Percentiles rank a stretch among this genome's conserved stretches.
phyloP scores from a whole-genome alignment of 2,113 vertebrate genomes.

The Crocuta crocuta region DNA sequence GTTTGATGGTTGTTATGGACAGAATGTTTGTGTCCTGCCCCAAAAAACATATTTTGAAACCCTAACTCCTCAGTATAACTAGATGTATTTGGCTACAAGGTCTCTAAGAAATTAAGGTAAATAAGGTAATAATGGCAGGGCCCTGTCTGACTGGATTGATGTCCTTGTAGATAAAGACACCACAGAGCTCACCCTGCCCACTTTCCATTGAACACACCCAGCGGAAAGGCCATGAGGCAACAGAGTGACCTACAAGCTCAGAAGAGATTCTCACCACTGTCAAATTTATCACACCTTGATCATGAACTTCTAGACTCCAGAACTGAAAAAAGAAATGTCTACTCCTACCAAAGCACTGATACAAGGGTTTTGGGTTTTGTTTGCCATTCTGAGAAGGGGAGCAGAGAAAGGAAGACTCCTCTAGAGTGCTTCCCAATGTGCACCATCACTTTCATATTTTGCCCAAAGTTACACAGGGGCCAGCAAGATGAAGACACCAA shows the following conservation, averaged over 20 bases:
- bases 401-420: not conserved
- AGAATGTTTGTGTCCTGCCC: not conserved
- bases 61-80: not conserved
- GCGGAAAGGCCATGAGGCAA: not conserved
- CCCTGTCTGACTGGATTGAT: not conserved
- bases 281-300: not conserved
- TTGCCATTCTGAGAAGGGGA: not conserved
- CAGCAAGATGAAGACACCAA: not conserved
- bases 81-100: not conserved
- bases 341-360: not conserved
- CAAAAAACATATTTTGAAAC: not conserved
- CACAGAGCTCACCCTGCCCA: not conserved
- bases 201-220: not conserved
- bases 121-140: not conserved
- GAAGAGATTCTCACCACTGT: not conserved
- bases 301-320: not conserved
- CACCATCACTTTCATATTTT: accelerated
- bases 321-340: not conserved
- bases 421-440: not conserved
- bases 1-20: not conserved
- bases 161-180: not conserved
- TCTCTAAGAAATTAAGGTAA: not conserved
- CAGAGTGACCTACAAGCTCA: not conserved
- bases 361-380: not conserved
- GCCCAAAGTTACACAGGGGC: not conserved